Evolutionary conservation across 1,140 invertebrate species (phyloP).

Genomic region (Achroia grisella): DNA sequence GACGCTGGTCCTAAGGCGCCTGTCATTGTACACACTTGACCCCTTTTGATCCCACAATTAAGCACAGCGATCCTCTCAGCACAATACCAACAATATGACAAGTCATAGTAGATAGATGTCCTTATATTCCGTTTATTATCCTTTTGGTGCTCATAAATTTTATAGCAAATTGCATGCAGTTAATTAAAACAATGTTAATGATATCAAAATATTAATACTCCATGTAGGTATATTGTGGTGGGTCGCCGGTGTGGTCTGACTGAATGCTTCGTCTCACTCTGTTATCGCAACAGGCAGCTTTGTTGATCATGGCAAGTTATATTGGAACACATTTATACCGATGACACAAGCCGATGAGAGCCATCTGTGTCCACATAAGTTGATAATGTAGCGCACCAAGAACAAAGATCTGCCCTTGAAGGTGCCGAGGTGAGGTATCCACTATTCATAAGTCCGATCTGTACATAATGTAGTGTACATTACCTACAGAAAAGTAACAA

Average conservation of each 20-base stretch:
- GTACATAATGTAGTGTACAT: no score
- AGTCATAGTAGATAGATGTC: no score
- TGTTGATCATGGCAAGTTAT: slow-evolving; percentile 55
- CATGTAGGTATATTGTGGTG: not conserved
- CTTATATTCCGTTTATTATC: no score
- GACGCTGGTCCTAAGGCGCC: slow-evolving; percentile 66
- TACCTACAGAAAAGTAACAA: slow-evolving; percentile 14
- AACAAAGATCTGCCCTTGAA: slow-evolving; percentile 61
- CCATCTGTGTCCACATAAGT: slow-evolving; percentile 63
- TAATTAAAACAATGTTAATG: no score
- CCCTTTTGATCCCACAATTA: slow-evolving; percentile 73
- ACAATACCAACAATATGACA: not conserved
- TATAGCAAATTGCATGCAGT: no score
- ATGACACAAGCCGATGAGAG: slow-evolving; percentile 66
- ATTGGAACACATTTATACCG: slow-evolving; percentile 63
- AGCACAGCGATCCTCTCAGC: slow-evolving; percentile 51
- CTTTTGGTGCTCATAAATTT: no score
- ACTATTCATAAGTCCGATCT: slow-evolving; percentile 6
- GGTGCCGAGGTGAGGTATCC: slow-evolving; percentile 26
- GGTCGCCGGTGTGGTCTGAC: slow-evolving; percentile 55
- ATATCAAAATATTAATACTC: no score
- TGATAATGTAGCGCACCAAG: slow-evolving; percentile 43
- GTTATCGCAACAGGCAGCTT: slow-evolving; percentile 55
- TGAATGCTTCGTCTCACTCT: slow-evolving; percentile 41
- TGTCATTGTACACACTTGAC: slow-evolving; percentile 71